phyloP scores from a whole-genome alignment of 2,888 invertebrate species.

The Rotaria macrura region DNA sequence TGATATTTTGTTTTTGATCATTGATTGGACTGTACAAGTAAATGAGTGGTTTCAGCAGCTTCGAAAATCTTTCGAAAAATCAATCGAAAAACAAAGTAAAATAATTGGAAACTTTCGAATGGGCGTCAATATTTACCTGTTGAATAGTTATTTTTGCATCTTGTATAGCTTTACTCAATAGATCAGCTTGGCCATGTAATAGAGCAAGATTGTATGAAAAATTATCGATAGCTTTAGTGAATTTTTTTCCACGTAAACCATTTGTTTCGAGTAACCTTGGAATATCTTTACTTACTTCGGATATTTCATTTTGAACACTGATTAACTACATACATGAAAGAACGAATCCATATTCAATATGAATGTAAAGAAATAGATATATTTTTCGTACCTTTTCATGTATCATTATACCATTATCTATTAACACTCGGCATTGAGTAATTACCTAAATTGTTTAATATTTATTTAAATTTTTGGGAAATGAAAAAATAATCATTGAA shows the following conservation, averaged over 20 bases:
- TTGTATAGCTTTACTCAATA: background rate
- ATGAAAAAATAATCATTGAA: background rate
- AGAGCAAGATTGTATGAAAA: constrained; percentile 1
- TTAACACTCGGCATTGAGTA: background rate
- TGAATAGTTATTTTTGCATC: background rate
- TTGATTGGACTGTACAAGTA: background rate
- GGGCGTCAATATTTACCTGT: background rate
- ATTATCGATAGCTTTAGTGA: constrained; percentile 10
- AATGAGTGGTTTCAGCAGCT: constrained; percentile 15
- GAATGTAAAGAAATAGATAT: too few species aligned
- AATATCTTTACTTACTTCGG: background rate
- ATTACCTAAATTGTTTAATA: background rate
- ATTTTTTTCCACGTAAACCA: background rate
- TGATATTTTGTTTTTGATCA: background rate
- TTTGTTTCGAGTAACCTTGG: background rate
- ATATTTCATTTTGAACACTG: background rate
- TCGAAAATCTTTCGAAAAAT: background rate
- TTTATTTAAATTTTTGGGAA: background rate
- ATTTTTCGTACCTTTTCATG: background rate
- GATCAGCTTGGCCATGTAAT: background rate
- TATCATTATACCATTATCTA: background rate
- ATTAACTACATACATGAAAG: background rate
- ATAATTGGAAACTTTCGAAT: background rate
- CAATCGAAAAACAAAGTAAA: background rate
- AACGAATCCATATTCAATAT: too few species aligned